A percentile compares a stretch with the other conserved stretches of the same genome.
Conservation (phyloP, 2,113 vertebrate species). For the Hucho hucho region DNA sequence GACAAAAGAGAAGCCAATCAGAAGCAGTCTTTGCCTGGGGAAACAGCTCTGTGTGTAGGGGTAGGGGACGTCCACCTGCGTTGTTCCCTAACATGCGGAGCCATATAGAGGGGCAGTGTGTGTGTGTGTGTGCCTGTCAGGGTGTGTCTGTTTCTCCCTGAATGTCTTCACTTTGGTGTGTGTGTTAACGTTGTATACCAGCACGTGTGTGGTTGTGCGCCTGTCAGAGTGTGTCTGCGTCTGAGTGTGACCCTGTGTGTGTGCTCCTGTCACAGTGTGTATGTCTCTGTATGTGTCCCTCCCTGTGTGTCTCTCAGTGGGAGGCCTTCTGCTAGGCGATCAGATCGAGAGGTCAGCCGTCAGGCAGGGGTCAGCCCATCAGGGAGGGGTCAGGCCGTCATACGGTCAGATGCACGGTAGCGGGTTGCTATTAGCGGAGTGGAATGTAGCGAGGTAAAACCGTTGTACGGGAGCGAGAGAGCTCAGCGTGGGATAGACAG, state of each 20-base stretch:
- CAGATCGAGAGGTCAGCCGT: slow-evolving; percentile 50
- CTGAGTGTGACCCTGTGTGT: not conserved
- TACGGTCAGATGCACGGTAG: slow-evolving; percentile 62
- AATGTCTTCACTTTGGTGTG: not conserved
- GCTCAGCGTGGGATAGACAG: not conserved
- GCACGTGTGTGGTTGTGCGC: slow-evolving; percentile 34
- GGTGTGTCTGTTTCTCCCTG: slow-evolving; percentile 14
- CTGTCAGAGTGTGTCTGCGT: not conserved
- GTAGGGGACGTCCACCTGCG: slow-evolving; percentile 52
- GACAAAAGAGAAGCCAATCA: slow-evolving; percentile 47
- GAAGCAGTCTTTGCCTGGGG: slow-evolving; percentile 33
- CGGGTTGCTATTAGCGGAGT: slow-evolving; percentile 36
- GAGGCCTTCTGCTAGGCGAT: slow-evolving; percentile 29
- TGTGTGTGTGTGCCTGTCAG: slow-evolving; percentile 15
- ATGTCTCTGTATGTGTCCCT: not conserved
- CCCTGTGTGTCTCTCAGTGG: slow-evolving; percentile 38
- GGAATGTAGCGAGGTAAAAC: slow-evolving; percentile 9
- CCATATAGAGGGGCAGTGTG: slow-evolving; percentile 29
- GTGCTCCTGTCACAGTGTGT: not conserved
- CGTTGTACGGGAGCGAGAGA: slow-evolving; percentile 19
- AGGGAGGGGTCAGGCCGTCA: slow-evolving; percentile 17
- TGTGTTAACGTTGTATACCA: slow-evolving; percentile 22
- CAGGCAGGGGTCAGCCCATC: too few species aligned
- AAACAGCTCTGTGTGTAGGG: slow-evolving; percentile 37
- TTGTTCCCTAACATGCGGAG: slow-evolving; percentile 43